Base-by-base conservation (phyloP, 1,140 invertebrate species). In the Drosophila pseudoobscura region DNA sequence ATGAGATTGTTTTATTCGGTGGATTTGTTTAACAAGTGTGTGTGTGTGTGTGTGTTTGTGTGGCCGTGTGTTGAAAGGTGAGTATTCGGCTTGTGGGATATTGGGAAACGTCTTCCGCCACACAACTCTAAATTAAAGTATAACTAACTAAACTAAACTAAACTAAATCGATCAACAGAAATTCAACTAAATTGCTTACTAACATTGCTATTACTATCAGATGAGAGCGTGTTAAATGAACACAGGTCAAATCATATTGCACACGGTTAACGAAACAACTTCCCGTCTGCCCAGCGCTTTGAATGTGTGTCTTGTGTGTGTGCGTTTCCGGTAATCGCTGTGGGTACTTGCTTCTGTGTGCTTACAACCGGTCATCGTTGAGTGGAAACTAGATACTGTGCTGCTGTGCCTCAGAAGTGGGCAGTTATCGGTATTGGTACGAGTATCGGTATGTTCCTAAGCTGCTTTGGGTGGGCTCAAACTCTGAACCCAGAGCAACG, bases 1-100 rank as follows among this genome's bases (percentile, higher is more conserved):
- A 87, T 88, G 82, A 88, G 82, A 87, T 87, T 87, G 82, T 87
- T 84, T 82, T 78, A 78, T 88, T 87, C 82, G 82, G 82, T 87
- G 82, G 82, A 87, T 87, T 82, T 82, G 82, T 88, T 87, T 87
- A 88, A 87, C 82, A 87, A 87, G 82, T 87, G 82, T 87, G 60
- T 87, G 75, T 80, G 64, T 64, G 8, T 73, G 8, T 53, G 9
- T 61, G 31, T 50, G 9, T 64, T 20, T 74, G 51, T 72, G 15
- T 63, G 31, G 58, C 31, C 53, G 59, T 71, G 41, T 64, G 46
- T 44, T 13, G 11, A 13, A 39, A 39, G 35, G 20, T 60, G 43
- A 58, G 49, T 62, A 26, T 53, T 29, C 24, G 50, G 54, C 43
- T 68, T 51, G 65, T 57, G 46, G 70, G 29, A 72, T 76, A 64